A percentile compares a stretch with the other conserved stretches of the same genome.
phyloP scores from a whole-genome alignment of 2,113 vertebrate species.

The Oplegnathus fasciatus region DNA sequence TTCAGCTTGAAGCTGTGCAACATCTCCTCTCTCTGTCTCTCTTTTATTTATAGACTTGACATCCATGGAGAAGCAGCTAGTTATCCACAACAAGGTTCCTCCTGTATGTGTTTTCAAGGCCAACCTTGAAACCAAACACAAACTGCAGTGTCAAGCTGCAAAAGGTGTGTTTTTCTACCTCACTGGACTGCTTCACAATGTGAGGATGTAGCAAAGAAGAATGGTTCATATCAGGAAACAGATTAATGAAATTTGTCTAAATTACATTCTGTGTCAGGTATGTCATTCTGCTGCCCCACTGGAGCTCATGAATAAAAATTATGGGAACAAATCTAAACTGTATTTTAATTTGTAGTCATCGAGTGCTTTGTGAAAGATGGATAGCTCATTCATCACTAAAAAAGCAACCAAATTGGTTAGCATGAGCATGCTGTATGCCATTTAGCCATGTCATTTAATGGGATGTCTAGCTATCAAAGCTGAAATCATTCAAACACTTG shows the following conservation, averaged over 20 bases:
- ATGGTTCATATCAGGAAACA: background rate
- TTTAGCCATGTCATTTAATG: background rate
- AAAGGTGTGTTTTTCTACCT: background rate
- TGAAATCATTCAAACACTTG: background rate
- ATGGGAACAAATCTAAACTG: background rate
- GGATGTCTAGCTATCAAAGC: background rate
- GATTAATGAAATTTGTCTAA: slow-evolving; percentile 5
- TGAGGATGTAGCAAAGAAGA: background rate
- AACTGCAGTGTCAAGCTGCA: background rate
- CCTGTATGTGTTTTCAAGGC: slow-evolving; percentile 3
- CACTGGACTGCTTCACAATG: background rate
- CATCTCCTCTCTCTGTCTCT: background rate
- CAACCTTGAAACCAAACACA: slow-evolving; percentile 1
- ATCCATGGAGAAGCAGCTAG: background rate
- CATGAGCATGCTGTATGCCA: background rate
- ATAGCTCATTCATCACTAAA: background rate
- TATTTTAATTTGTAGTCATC: background rate
- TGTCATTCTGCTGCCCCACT: background rate
- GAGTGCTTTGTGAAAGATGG: background rate
- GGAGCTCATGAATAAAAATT: slow-evolving; percentile 1
- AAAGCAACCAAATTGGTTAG: background rate
- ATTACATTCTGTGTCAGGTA: slow-evolving; percentile 7
- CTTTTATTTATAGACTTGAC: slow-evolving; percentile 51
- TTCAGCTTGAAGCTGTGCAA: slow-evolving; percentile 35
- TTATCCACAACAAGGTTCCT: slow-evolving; percentile 7